phyloP scores from a whole-genome alignment of 2,113 vertebrate genomes.

The Addax nasomaculatus region DNA sequence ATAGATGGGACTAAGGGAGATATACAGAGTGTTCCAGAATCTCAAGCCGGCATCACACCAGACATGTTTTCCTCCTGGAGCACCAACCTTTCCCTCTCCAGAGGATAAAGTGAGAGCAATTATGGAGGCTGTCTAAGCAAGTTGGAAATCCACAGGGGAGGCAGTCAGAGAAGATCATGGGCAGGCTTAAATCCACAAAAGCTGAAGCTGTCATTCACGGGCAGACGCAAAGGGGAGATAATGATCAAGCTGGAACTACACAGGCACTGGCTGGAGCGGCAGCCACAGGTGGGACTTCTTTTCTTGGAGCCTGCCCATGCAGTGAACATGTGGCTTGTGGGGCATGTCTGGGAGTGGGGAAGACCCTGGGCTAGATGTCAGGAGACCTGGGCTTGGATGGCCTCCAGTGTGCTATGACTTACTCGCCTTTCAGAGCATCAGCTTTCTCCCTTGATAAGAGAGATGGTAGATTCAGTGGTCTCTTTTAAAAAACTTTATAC shows the following conservation, averaged over 20 bases:
- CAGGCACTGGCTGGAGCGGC: neutral
- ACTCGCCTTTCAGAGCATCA: too few relatives aligned
- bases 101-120: neutral
- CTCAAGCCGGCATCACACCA: neutral
- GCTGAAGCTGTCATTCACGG: neutral
- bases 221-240: neutral
- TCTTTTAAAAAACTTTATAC: too few relatives aligned
- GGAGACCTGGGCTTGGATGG: too few relatives aligned
- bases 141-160: neutral
- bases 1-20: neutral
- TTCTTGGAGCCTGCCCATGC: neutral
- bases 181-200: neutral
- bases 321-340: neutral
- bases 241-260: neutral
- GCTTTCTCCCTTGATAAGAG: too few relatives aligned
- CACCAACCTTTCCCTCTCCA: neutral
- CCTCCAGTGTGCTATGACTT: too few relatives aligned
- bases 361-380: neutral
- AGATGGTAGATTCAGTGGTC: too few relatives aligned
- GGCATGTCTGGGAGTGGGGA: neutral
- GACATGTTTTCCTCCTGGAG: neutral
- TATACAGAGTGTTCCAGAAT: neutral
- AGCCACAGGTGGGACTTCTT: neutral
- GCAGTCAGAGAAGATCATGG: neutral
- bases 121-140: neutral